phyloP scores from a whole-genome alignment of 2,888 invertebrate genomes.

The Euplexia lucipara region DNA sequence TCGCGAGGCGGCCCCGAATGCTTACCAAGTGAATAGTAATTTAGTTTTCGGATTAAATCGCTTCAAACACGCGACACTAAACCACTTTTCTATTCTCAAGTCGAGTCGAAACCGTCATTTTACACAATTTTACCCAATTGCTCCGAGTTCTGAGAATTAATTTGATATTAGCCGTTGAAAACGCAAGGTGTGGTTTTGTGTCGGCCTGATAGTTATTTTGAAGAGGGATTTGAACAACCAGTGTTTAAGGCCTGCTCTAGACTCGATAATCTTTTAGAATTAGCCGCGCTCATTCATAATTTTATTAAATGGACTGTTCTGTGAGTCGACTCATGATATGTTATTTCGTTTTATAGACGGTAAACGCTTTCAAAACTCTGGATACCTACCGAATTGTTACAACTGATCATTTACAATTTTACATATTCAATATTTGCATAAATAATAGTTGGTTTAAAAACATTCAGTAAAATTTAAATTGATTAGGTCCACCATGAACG shows the following conservation, averaged over 20 bases:
- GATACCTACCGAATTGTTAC: constrained; percentile 34
- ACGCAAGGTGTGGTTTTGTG: constrained; percentile 90
- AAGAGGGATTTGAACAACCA: constrained; percentile 86
- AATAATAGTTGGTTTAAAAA: constrained; percentile 33
- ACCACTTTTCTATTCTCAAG: constrained; percentile 90
- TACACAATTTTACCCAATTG: constrained; percentile 91
- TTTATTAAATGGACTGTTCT: constrained; percentile 73
- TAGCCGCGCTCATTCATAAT: constrained; percentile 79
- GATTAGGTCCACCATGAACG: background rate
- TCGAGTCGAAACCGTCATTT: constrained; percentile 89
- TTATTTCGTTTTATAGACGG: constrained; percentile 67
- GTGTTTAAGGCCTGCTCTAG: constrained; percentile 84
- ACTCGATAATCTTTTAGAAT: constrained; percentile 83
- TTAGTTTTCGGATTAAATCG: constrained; percentile 90
- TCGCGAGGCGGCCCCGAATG: constrained; percentile 84
- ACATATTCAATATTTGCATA: constrained; percentile 37
- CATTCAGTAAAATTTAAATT: background rate
- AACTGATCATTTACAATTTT: constrained; percentile 51
- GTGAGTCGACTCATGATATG: constrained; percentile 65
- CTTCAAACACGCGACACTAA: constrained; percentile 89
- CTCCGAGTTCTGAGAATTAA: constrained; percentile 90
- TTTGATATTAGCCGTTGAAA: constrained; percentile 91
- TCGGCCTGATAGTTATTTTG: constrained; percentile 86
- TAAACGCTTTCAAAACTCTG: constrained; percentile 58
- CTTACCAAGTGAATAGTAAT: constrained; percentile 90